Conservation (phyloP, 2,797 vertebrate species). For the Tiaroga cobitis region DNA sequence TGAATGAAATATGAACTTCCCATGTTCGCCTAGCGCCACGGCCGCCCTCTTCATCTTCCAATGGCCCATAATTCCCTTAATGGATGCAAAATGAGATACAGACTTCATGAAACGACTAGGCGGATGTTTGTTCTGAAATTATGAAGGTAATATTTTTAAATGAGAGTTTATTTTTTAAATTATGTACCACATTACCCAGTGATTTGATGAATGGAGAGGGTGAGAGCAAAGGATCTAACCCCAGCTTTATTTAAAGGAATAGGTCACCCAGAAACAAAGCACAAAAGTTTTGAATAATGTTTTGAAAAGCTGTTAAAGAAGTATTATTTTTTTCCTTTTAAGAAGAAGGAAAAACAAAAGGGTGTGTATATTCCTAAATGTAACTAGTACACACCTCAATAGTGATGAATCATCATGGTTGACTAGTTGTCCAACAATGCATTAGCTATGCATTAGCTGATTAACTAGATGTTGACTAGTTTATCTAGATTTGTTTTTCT, state of each 20-base stretch:
- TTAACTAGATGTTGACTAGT: background rate
- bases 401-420: background rate
- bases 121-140: slow-evolving; percentile 42
- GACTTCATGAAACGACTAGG: slow-evolving; percentile 24
- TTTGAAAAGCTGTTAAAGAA: background rate
- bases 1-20: slow-evolving; percentile 79
- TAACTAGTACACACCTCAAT: background rate
- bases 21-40: slow-evolving; percentile 68
- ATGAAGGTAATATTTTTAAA: slow-evolving; percentile 39
- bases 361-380: background rate
- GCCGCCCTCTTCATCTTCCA: slow-evolving; percentile 63
- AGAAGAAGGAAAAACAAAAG: background rate
- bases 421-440: background rate
- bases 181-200: background rate
- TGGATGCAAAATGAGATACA: slow-evolving; percentile 30
- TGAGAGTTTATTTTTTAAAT: slow-evolving; percentile 46
- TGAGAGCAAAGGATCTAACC: background rate
- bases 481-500: too few relatives aligned
- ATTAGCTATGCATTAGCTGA: background rate
- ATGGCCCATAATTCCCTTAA: slow-evolving; percentile 34
- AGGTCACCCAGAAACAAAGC: background rate
- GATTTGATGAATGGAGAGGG: background rate
- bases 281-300: background rate
- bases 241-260: background rate
- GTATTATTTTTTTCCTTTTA: background rate